Conservation (phyloP, 1,140 invertebrate genomes). For the Xylocopa sonorina region DNA sequence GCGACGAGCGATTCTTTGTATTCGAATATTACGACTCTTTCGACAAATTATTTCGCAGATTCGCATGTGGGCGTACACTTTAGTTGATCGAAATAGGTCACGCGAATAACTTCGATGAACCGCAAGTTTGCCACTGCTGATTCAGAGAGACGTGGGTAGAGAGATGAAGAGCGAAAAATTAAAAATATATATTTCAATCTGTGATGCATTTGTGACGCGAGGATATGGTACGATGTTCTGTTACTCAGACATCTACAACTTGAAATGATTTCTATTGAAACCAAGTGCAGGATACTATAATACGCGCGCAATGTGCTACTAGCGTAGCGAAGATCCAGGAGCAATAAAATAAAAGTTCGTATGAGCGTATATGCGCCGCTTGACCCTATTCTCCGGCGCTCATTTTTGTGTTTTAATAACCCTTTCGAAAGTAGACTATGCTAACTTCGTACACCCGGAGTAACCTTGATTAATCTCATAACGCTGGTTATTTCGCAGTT, state of each 20-base stretch:
- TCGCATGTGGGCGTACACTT: too few species aligned
- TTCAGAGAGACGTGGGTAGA: too few species aligned
- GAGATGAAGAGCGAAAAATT: not conserved
- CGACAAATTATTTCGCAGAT: too few species aligned
- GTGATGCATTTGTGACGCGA: not conserved
- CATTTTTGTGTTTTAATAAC: slow-evolving; percentile 21
- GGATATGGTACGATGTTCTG: not conserved
- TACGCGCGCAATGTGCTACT: too few species aligned
- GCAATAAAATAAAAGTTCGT: slow-evolving; percentile 26
- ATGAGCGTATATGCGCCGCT: too few species aligned
- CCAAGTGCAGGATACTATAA: not conserved
- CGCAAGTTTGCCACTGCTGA: too few species aligned
- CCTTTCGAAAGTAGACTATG: slow-evolving; percentile 6
- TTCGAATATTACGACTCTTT: too few species aligned
- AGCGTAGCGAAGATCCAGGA: not conserved
- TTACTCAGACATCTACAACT: not conserved
- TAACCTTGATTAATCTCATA: not conserved
- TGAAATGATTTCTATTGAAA: not conserved
- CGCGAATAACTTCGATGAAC: too few species aligned
- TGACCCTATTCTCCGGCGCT: not conserved
- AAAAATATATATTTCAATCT: too few species aligned
- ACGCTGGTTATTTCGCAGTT: not conserved
- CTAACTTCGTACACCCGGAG: too few species aligned
- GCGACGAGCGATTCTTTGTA: too few species aligned
- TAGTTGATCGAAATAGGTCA: too few species aligned